Base-by-base conservation (phyloP, 2,888 invertebrate species). In the Suillia variegata region DNA sequence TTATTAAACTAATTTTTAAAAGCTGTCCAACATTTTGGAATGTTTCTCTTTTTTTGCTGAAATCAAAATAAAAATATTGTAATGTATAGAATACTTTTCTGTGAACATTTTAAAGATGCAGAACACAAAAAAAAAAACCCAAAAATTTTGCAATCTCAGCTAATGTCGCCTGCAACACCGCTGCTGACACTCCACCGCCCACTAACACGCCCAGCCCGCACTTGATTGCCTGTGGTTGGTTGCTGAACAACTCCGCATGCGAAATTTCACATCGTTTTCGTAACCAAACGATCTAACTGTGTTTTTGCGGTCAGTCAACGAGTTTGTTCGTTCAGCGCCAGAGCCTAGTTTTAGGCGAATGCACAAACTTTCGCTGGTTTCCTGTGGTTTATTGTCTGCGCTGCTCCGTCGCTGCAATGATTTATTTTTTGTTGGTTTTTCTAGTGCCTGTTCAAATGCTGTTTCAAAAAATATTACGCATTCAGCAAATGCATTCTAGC, bases 151-250 rank as follows among this genome's bases (percentile, higher is more conserved):
- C 59, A 59, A 55, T 56, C 57, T 56, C 55, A 59, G 65, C 71
- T 68, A 67, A 69, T 70, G 66, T 57, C 51, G 54, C 52, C 59
- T 31, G 15, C 42, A 21, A 17, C 42, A 31, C 33, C 15, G 49
- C n/a, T 34, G n/a, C 13, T 15, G 15, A 26, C 13, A 31, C 33
- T 20, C 10, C 21, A 31, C 33, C 20, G 50, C 26, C 49, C 18
- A 13, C 21, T 18, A 48, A 2, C 12, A 6, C 18, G 18, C 2
- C 51, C 26, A 52, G 10, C 51, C 20, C 64, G 74, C 73, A 74
- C 73, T 72, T 74, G 73, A 72, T 72, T 74, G 74, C 71, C 67
- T 74, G 72, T 71, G 72, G 72, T 73, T 70, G 69, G 71, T 62
- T 73, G 69, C 65, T 10, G 20, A n/a, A 69, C 74, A 72, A 70